Evolutionary conservation across 2,113 vertebrate species (phyloP), one percentile per base, ranked within the genome.

Genomic region (Empidonax traillii): DNA sequence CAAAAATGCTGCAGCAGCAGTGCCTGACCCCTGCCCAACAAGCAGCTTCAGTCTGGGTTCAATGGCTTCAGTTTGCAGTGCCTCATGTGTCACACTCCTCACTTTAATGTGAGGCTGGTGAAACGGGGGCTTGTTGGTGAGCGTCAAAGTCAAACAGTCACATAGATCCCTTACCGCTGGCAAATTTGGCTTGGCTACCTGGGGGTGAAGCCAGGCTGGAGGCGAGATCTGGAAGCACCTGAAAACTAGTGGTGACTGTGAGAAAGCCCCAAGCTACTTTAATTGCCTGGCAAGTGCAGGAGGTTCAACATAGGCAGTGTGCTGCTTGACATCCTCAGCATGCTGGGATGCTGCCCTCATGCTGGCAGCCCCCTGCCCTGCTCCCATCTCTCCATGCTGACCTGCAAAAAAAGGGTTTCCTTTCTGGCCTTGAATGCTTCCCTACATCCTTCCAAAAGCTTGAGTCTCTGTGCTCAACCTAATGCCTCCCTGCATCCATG

Each of bases 261-360:
- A 17, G 14, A 46, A 92, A 79, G 63, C 23, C 33, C 14, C 9
- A 59, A 67, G 62, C 22, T 11, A 7, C 69, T 85, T 87, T 25
- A 55, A 72, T 23, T 3, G 1, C 44, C 31, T 41, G 18, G 37
- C 41, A 76, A 56, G 30, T 47, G 18, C 53, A 59, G 11, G 35
- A 90, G 86, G 37, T 56, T 85, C 58, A 59, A 59, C 5, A 5
- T 0, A 41, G 30, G 46, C 33, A 23, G 12, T 47, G 41, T 62
- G 51, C 65, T 35, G 22, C 65, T 66, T 44, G 51, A 46, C n/a
- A 7, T 73, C 44, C 28, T 20, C 56, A 24, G 31, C 53, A 7
- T 2, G 3, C 65, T 1, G 5, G 28, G 53, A 51, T 3, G 10
- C 2, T 2, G 23, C 24, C n/a, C 49, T 65, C 3, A 2, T 33